Evolutionary conservation across 2,888 invertebrate species (phyloP), one percentile per base, ranked within the genome.

Genomic region (Anthrax anthrax): DNA sequence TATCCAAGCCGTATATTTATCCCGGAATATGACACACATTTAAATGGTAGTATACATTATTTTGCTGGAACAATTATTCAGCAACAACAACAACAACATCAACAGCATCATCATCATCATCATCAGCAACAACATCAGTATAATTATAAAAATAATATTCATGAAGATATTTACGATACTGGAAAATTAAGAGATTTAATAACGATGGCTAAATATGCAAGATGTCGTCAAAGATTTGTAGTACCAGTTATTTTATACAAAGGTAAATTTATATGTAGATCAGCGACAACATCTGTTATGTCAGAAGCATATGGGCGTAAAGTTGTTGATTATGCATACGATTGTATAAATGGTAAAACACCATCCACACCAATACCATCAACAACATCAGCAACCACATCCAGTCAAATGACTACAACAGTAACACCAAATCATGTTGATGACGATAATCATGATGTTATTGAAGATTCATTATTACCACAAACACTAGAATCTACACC

Each of bases 231-330:
- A 45, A 71, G 86, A 58, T 86, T 86, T 67, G 80, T 81, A 18
- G 71, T 83, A 42, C 85, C 86, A 41, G 84, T 84, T 14, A 84
- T 87, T 56, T 69, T 85, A 50, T 84, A 75, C 62, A 77, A 80
- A 52, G 81, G 81, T 51, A 83, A 83, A 60, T 75, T 77, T 54
- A 73, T 82, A 42, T 81, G 81, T 61, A 77, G 86, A 42, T 84
- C 84, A 16, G 78, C 84, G 2, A 86, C 86, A 1, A 62, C 85
- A 42, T 80, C 84, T 1, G 77, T 81, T 37, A 79, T 80, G 49
- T 76, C 79, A 14, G 86, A 86, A 67, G 79, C 84, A 47, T 82
- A 81, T 60, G 79, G 80, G 3, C 71, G 84, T 43, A 75, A 76
- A 34, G 78, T 80, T 2, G 63, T 76, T 32, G 74, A 76, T 59